These are phyloP conservation scores for Glomeris maerens DNA, from an alignment of 1,140 invertebrate genomes.

Conservation along the genomic window DNA sequence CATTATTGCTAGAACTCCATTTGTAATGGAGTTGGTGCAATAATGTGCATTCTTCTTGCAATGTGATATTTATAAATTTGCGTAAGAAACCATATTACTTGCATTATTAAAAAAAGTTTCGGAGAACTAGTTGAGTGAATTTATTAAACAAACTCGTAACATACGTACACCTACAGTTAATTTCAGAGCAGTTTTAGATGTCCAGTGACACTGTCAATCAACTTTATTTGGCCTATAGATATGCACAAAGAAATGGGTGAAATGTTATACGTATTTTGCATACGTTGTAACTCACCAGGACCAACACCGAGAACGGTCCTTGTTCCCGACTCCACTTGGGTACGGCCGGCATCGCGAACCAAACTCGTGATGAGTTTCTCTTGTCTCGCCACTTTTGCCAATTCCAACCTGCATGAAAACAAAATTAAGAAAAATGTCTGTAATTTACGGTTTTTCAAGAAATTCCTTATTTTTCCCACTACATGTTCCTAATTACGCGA, in stretches of 20 bases:
- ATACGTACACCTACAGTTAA: too few relatives aligned
- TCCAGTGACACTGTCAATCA: conserved; percentile 20
- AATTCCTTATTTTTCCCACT: background rate
- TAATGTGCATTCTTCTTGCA: too few relatives aligned
- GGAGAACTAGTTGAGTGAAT: too few relatives aligned
- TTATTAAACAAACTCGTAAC: too few relatives aligned
- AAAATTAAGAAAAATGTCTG: background rate
- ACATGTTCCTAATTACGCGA: background rate
- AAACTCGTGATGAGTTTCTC: conserved; percentile 52
- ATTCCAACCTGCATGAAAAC: conserved; percentile 26
- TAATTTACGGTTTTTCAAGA: background rate
- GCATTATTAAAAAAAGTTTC: too few relatives aligned
- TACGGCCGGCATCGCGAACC: conserved; percentile 75
- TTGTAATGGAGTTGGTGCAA: too few relatives aligned
- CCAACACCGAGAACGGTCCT: conserved; percentile 79
- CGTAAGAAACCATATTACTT: too few relatives aligned
- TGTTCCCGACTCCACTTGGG: conserved; percentile 71
- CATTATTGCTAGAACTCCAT: too few relatives aligned
- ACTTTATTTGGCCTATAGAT: conserved; percentile 9
- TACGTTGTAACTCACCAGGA: conserved; percentile 37
- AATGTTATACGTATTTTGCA: background rate
- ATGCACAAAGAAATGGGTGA: background rate
- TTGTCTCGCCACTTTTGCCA: conserved; percentile 49
- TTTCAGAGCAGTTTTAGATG: conserved; percentile 22
- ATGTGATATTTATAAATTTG: too few relatives aligned